Evolutionary conservation across 2,113 vertebrate species (phyloP).

Genomic region (Lophochroa leadbeateri): DNA sequence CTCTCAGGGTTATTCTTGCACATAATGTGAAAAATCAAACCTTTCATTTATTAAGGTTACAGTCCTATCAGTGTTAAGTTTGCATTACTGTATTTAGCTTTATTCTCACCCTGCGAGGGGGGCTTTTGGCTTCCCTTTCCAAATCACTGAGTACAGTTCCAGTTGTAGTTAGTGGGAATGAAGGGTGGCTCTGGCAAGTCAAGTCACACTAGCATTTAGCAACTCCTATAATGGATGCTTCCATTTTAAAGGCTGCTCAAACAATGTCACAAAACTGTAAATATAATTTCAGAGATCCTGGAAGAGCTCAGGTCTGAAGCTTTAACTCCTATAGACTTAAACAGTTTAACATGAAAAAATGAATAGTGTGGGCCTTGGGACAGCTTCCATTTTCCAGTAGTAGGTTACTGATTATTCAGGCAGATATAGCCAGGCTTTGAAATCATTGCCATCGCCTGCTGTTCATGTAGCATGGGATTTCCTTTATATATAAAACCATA

Average conservation of each 20-base stretch:
- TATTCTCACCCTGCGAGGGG: not conserved
- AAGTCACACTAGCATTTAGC: not conserved
- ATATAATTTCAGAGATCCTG: not conserved
- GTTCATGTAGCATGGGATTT: not conserved
- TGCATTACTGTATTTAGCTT: not conserved
- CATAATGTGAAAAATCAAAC: fast-evolving
- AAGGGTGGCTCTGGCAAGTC: not conserved
- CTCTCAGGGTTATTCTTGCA: not conserved
- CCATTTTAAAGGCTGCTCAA: not conserved
- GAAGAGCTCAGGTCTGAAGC: not conserved
- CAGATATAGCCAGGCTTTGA: not conserved
- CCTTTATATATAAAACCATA: not conserved
- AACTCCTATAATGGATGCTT: not conserved
- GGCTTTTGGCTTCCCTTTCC: not conserved
- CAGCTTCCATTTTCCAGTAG: not conserved
- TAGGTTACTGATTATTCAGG: not conserved
- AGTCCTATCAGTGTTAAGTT: not conserved
- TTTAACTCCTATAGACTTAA: not conserved
- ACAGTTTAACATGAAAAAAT: not conserved
- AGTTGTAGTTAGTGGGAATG: not conserved
- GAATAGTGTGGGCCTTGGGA: not conserved
- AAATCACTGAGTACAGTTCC: not conserved
- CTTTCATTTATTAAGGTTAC: not conserved
- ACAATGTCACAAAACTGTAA: not conserved
- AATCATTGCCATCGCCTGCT: not conserved